phyloP scores from a whole-genome alignment of 1,140 invertebrate genomes.

The Colletes latitarsis region DNA sequence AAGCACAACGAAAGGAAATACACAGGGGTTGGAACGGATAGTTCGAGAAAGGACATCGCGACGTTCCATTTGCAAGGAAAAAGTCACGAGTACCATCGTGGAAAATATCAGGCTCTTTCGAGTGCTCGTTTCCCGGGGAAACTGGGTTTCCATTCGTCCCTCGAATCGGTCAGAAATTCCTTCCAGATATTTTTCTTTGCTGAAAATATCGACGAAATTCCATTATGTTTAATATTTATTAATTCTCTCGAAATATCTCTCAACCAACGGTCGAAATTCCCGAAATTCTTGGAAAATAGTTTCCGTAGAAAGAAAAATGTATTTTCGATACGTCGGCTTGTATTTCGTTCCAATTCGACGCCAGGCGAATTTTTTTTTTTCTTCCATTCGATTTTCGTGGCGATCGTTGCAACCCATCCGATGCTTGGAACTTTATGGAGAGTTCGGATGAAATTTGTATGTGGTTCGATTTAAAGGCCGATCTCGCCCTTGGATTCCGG shows the following conservation, averaged over 20 bases:
- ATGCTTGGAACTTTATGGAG: neutral
- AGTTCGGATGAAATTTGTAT: neutral
- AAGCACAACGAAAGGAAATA: neutral
- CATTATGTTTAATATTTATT: too few relatives aligned
- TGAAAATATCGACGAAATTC: too few relatives aligned
- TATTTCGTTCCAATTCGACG: neutral
- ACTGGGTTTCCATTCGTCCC: neutral
- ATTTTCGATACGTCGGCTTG: neutral
- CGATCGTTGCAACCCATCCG: neutral
- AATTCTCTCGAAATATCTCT: too few relatives aligned
- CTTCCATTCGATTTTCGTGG: neutral
- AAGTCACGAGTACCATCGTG: constrained; percentile 15
- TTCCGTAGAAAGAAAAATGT: too few relatives aligned
- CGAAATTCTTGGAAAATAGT: too few relatives aligned
- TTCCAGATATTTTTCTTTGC: too few relatives aligned
- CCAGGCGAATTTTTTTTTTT: constrained; percentile 2
- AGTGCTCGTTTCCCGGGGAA: constrained; percentile 2
- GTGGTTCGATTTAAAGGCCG: neutral
- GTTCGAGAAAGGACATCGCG: constrained; percentile 10
- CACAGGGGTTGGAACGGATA: neutral
- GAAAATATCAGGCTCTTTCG: constrained; percentile 29
- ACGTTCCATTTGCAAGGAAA: neutral
- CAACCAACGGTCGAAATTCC: too few relatives aligned
- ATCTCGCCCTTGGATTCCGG: neutral
- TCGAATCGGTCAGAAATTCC: constrained; percentile 3